Evolutionary conservation across 2,113 vertebrate species (phyloP), one percentile per base, ranked within the genome.

Genomic region (Odocoileus hemionus): DNA sequence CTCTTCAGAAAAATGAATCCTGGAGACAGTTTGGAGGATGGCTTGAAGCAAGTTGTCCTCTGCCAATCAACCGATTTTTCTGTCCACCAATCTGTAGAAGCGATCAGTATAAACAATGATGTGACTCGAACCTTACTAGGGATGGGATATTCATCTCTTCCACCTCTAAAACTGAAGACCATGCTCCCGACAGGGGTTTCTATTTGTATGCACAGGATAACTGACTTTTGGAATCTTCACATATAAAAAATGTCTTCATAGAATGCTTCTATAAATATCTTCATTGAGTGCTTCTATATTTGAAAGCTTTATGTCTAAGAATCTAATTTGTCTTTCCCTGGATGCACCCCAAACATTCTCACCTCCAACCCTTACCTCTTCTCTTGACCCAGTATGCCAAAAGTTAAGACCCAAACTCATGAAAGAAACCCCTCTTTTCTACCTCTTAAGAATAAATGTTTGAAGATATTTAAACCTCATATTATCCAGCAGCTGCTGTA

Each of bases 1-100:
- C 64, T 97, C 60, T 93, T 97, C 33, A 17, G 43, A 86, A 93
- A 94, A 97, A 86, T n/a, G n/a, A 91, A 97, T 74, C 67, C 86
- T 79, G n/a, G 76, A 64, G 89, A 82, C 16, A 61, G 58, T 76
- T 70, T 87, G 76, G 88, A 95, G 52, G 83, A 87, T 36, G n/a
- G 33, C 45, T 86, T 52, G 12, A 92, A 79, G 50, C 47, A 70
- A 83, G 70, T 78, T 78, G n/a, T 94, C 89, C 91, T 97, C 50
- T 94, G 78, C 55, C 78, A 67, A 76, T 84, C 43, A 50, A 76
- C 52, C 43, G n/a, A n/a, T 47, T 92, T 97, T 80, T 89, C 64
- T 90, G 50, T 74, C 60, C 52, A 15, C 82, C n/a, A 6, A 3
- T 57, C 79, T 92, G 64, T 28, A 95, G 85, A 83, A 60, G 39